These are phyloP conservation scores for Strix aluco DNA, from an alignment of 2,113 vertebrate species.

Conservation along the genomic window DNA sequence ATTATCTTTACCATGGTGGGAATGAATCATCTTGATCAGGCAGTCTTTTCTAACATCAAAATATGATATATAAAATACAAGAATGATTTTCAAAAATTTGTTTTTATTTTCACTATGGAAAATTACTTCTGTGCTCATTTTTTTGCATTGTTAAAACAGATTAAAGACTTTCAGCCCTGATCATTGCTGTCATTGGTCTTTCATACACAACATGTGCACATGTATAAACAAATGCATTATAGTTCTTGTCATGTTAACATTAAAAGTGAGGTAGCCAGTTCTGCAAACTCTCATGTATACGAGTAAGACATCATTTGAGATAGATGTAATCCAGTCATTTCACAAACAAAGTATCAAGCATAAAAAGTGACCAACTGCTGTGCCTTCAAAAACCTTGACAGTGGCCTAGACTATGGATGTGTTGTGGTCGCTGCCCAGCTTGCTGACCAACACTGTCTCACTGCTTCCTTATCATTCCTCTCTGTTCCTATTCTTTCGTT, in stretches of 20 bases:
- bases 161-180: background rate
- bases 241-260: background rate
- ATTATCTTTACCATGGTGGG: background rate
- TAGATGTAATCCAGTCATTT: background rate
- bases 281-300: background rate
- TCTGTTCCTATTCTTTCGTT: background rate
- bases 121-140: background rate
- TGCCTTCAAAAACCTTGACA: background rate
- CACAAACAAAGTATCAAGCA: background rate
- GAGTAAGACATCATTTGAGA: background rate
- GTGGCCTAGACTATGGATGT: background rate
- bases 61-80: background rate
- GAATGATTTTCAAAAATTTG: background rate
- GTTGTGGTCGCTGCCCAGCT: background rate
- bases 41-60: background rate
- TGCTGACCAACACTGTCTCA: background rate
- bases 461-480: background rate
- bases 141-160: background rate
- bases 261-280: background rate
- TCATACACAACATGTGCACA: background rate
- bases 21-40: background rate
- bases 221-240: background rate
- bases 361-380: background rate
- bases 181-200: background rate
- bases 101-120: background rate